Conservation (phyloP, 2,113 vertebrate species). For the Talpa occidentalis region DNA sequence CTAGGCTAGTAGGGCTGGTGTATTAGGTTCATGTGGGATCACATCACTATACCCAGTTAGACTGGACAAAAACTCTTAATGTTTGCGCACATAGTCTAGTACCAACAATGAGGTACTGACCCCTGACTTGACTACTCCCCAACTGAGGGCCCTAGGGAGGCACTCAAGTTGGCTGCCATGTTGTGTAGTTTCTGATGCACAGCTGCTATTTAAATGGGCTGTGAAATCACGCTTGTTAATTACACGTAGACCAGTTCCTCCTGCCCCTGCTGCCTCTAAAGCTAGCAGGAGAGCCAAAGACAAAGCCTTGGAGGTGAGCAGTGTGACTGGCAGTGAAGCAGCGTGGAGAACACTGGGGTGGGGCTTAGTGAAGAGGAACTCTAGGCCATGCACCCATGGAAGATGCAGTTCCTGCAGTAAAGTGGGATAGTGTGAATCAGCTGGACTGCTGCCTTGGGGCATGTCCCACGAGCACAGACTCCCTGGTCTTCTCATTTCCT, state of each 20-base stretch:
- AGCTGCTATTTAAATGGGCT: neutral
- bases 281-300: neutral
- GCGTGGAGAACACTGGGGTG: neutral
- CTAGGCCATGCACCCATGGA: rapidly evolving
- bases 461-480: neutral
- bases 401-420: neutral
- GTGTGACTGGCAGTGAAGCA: neutral
- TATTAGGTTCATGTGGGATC: neutral
- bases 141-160: neutral
- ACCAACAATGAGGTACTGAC: neutral
- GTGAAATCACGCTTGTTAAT: neutral
- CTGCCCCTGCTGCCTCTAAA: neutral
- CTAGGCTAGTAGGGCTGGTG: neutral
- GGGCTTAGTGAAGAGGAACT: neutral
- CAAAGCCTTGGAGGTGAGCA: neutral
- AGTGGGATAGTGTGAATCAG: neutral
- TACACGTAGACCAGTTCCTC: neutral
- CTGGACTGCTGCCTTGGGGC: neutral
- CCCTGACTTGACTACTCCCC: neutral
- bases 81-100: neutral
- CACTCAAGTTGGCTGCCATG: neutral
- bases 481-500: neutral
- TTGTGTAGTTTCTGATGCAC: neutral
- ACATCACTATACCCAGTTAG: neutral
- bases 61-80: neutral